Evolutionary conservation across 2,888 invertebrate species (phyloP).

Genomic region (Zhuqinia jingwanae): DNA sequence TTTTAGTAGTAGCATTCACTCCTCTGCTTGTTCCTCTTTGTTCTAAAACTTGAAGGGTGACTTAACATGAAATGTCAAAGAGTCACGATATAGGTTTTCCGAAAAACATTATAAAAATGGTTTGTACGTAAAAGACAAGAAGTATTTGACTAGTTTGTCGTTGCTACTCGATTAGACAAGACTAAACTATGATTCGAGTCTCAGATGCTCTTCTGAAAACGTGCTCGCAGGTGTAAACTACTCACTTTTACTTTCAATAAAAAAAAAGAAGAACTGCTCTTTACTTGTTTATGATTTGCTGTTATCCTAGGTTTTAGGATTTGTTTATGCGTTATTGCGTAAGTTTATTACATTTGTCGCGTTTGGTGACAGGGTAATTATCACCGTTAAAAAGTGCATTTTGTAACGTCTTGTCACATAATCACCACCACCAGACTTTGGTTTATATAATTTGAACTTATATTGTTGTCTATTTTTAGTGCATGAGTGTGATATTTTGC

Average conservation of each 20-base stretch:
- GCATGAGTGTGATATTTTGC: neutral
- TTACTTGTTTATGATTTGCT: too few relatives aligned
- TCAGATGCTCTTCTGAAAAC: neutral
- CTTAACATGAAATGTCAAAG: conserved; percentile 31
- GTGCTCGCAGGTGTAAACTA: neutral
- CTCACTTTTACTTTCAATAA: conserved; percentile 31
- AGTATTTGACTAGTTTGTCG: conserved; percentile 3
- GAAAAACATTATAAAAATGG: neutral
- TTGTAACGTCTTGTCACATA: neutral
- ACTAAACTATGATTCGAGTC: neutral
- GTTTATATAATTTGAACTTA: too few relatives aligned
- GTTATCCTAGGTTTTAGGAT: neutral
- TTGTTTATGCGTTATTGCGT: conserved; percentile 15
- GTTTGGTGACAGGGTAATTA: conserved; percentile 8
- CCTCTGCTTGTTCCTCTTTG: neutral
- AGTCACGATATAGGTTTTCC: neutral
- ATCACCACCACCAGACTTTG: too few relatives aligned
- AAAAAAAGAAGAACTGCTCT: neutral
- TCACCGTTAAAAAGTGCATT: neutral
- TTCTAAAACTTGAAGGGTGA: conserved; percentile 34
- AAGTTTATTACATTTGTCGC: neutral
- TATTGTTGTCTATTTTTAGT: too few relatives aligned
- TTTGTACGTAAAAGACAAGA: neutral
- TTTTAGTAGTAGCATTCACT: neutral
- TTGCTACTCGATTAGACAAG: conserved; percentile 12